Percentiles rank a stretch among this genome's conserved stretches.
Evolutionary conservation across 1,140 invertebrate species (phyloP).

Genomic region (Colletes latitarsis): DNA sequence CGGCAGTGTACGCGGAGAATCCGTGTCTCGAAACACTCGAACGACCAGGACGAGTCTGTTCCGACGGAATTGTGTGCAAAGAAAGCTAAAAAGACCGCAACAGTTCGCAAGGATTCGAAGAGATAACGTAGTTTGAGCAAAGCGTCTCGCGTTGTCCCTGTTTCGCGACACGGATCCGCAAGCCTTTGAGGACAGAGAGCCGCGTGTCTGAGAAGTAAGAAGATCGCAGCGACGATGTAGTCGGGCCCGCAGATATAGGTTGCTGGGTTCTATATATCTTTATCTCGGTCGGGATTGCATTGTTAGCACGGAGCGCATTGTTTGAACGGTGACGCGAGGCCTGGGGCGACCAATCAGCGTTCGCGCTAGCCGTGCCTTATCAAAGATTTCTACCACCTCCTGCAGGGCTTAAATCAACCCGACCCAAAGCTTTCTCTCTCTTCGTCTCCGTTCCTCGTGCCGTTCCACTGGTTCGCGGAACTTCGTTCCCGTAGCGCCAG

Average conservation of each 20-base stretch:
- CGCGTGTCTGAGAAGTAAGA: slow-evolving; percentile 37
- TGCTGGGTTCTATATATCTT: slow-evolving; percentile 67
- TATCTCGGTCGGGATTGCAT: slow-evolving; percentile 74
- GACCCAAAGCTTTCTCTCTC: slow-evolving; percentile 6
- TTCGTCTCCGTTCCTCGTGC: neutral
- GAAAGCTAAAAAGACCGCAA: slow-evolving; percentile 18
- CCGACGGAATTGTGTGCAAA: slow-evolving; percentile 2
- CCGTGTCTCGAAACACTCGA: neutral
- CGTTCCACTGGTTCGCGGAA: slow-evolving; percentile 5
- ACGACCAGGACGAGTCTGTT: neutral
- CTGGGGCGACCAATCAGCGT: slow-evolving; percentile 70
- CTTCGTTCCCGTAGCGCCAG: slow-evolving; percentile 1
- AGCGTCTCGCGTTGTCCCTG: slow-evolving; percentile 20
- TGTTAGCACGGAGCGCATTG: slow-evolving; percentile 73
- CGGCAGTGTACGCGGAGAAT: neutral
- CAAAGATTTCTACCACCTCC: slow-evolving; percentile 67
- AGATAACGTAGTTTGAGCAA: slow-evolving; percentile 34
- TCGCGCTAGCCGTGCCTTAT: slow-evolving; percentile 69
- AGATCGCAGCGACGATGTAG: slow-evolving; percentile 32
- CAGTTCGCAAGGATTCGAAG: neutral
- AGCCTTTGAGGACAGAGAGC: slow-evolving; percentile 36
- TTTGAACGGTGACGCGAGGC: slow-evolving; percentile 71
- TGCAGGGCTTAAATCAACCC: slow-evolving; percentile 63
- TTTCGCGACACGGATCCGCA: slow-evolving; percentile 41
- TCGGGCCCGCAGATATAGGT: slow-evolving; percentile 48